Percentiles rank a stretch among this genome's conserved stretches.
Evolutionary conservation across 1,140 invertebrate species (phyloP).

Genomic region (Caenorhabditis tropicalis): DNA sequence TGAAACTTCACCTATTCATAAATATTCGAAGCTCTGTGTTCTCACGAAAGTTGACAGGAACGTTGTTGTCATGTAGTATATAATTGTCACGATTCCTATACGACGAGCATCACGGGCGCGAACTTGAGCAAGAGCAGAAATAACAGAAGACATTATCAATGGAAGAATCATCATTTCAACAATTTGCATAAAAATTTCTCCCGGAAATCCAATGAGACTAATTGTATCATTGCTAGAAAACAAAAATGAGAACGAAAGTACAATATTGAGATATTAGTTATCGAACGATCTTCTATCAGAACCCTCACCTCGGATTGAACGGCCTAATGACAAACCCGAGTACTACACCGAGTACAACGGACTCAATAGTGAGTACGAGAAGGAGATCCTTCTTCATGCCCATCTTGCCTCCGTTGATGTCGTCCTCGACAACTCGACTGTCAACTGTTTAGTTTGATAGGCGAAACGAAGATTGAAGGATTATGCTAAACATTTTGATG

Average conservation of each 20-base stretch:
- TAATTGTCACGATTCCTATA: slow-evolving; percentile 81
- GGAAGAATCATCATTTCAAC: slow-evolving; percentile 87
- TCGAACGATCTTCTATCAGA: background rate
- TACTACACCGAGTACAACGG: slow-evolving; percentile 81
- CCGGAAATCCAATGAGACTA: slow-evolving; percentile 86
- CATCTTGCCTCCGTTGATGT: background rate
- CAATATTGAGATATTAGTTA: slow-evolving; percentile 75
- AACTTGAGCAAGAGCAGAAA: slow-evolving; percentile 76
- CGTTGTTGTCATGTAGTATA: slow-evolving; percentile 90
- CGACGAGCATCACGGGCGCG: slow-evolving; percentile 73
- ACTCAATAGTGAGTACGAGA: slow-evolving; percentile 83
- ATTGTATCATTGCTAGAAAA: slow-evolving; percentile 79
- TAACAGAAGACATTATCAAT: slow-evolving; percentile 86
- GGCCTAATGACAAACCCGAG: slow-evolving; percentile 77
- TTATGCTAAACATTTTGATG: slow-evolving; percentile 10
- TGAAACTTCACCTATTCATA: slow-evolving; percentile 73
- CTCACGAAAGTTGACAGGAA: slow-evolving; percentile 84
- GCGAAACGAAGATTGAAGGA: background rate
- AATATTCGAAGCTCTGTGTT: background rate
- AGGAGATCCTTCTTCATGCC: slow-evolving; percentile 78
- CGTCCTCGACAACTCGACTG: slow-evolving; percentile 6
- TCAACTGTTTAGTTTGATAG: background rate
- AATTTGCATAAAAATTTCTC: slow-evolving; percentile 86
- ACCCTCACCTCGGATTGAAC: slow-evolving; percentile 67
- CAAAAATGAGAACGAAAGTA: slow-evolving; percentile 69